Evolutionary conservation across 2,797 vertebrate genomes (phyloP).

Genomic region (Danio jaintianensis): DNA sequence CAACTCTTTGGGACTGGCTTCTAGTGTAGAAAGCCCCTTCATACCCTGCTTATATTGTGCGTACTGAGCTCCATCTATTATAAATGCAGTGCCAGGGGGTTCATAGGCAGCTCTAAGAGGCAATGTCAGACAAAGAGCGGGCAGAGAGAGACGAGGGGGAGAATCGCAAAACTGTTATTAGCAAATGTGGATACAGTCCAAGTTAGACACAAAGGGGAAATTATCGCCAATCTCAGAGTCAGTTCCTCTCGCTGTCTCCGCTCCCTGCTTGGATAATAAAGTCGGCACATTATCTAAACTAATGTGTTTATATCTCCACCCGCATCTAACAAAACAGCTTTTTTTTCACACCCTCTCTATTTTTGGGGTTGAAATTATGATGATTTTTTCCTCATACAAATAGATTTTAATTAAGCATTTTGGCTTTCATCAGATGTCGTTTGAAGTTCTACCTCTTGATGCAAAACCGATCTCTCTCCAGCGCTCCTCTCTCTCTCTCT

Average conservation of each 20-base stretch:
- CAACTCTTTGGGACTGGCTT: conserved; percentile 20
- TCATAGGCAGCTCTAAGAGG: conserved; percentile 73
- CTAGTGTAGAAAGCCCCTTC: conserved; percentile 26
- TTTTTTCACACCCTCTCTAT: conserved; percentile 47
- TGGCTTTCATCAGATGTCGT: conserved; percentile 78
- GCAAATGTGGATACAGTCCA: conserved; percentile 67
- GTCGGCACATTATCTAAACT: conserved; percentile 66
- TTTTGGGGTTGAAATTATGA: conserved; percentile 71
- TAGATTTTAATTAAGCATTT: conserved; percentile 81
- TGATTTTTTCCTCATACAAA: conserved; percentile 74
- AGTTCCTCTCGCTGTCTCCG: conserved; percentile 56
- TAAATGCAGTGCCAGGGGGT: conserved; percentile 73
- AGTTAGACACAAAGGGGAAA: conserved; percentile 66
- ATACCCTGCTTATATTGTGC: conserved; percentile 52
- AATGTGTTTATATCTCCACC: conserved; percentile 63
- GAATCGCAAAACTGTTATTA: conserved; percentile 65
- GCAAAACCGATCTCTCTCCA: conserved; percentile 66
- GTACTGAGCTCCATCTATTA: conserved; percentile 74
- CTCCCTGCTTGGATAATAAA: conserved; percentile 61
- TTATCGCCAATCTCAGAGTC: conserved; percentile 66
- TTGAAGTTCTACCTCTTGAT: conserved; percentile 81
- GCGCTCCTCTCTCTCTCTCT: conserved; percentile 54
- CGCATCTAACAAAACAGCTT: conserved; percentile 58
- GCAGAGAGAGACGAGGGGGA: conserved; percentile 59
- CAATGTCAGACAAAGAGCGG: conserved; percentile 78